These are phyloP conservation scores for Ochropleura leucogaster DNA, from an alignment of 2,888 invertebrate species.

Conservation along the genomic window DNA sequence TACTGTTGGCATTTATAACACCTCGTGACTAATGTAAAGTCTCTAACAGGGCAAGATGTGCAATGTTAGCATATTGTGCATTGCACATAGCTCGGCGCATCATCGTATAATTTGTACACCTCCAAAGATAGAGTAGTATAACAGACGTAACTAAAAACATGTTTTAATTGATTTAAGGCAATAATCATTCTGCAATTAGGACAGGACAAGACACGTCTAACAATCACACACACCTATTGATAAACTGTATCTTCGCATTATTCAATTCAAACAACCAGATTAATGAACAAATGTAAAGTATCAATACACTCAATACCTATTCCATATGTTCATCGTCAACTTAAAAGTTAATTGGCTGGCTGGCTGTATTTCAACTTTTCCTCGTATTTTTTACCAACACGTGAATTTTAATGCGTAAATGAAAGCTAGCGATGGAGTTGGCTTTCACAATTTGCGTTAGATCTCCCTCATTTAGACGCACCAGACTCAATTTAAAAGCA, in stretches of 20 bases:
- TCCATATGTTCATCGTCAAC: constrained; percentile 32
- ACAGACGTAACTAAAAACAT: not conserved
- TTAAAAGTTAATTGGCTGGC: constrained; percentile 55
- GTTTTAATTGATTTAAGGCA: not conserved
- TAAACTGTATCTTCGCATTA: too few species aligned
- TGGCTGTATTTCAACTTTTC: constrained; percentile 49
- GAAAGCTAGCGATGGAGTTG: constrained; percentile 71
- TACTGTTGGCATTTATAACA: too few species aligned
- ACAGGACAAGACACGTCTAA: not conserved
- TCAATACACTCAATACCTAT: not conserved
- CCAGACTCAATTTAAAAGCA: constrained; percentile 61
- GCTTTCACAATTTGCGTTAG: constrained; percentile 73
- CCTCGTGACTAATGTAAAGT: too few species aligned
- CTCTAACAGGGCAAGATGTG: too few species aligned
- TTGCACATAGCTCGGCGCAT: too few species aligned
- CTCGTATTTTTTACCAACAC: constrained; percentile 67
- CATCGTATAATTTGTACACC: not conserved
- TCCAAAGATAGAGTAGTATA: not conserved
- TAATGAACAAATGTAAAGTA: not conserved
- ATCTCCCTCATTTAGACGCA: constrained; percentile 59
- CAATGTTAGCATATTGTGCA: too few species aligned
- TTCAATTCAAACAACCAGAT: not conserved
- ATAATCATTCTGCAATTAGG: too few species aligned
- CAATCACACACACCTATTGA: not conserved
- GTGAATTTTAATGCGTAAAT: constrained; percentile 74